Conservation (phyloP, 92 coral and sea anemone genomes). For the Porites divaricata region DNA sequence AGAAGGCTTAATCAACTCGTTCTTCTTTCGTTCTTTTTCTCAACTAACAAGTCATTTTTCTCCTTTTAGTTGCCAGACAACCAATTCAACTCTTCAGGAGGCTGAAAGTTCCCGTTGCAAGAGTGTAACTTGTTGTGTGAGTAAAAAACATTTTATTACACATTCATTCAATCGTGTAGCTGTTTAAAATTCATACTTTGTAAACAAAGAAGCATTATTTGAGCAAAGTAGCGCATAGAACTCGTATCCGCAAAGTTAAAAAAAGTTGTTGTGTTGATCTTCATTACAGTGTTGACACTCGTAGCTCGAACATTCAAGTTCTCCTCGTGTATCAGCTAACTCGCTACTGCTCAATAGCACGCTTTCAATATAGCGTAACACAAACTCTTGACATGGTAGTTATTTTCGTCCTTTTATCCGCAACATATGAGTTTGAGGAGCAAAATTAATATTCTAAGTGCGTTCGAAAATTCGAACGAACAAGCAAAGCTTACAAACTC, state of each 20-base stretch:
- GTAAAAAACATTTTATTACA: slow-evolving; percentile 43
- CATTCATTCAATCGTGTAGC: slow-evolving; percentile 39
- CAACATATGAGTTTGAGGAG: not conserved
- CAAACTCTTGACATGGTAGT: slow-evolving; percentile 41
- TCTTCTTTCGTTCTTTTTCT: not conserved
- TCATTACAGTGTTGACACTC: slow-evolving; percentile 16
- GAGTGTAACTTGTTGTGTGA: slow-evolving; percentile 66
- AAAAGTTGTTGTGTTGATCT: slow-evolving; percentile 15
- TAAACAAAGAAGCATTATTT: slow-evolving; percentile 50
- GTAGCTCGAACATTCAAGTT: not conserved
- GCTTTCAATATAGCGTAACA: slow-evolving; percentile 33
- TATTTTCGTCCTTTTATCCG: slow-evolving; percentile 22
- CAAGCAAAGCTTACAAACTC: not conserved
- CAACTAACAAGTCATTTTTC: slow-evolving; percentile 7
- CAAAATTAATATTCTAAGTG: slow-evolving; percentile 9
- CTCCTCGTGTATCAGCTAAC: not conserved
- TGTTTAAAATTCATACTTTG: slow-evolving; percentile 48
- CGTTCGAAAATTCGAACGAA: not conserved
- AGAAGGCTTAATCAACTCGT: not conserved
- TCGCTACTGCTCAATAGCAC: slow-evolving; percentile 34
- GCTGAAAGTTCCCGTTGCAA: slow-evolving; percentile 42
- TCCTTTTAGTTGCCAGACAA: slow-evolving; percentile 13
- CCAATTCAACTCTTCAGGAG: slow-evolving; percentile 20
- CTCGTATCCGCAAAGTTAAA: not conserved
- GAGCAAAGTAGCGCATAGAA: slow-evolving; percentile 19